Evolutionary conservation across 1,140 invertebrate genomes (phyloP).

Genomic region (Drosophila micromelanica): DNA sequence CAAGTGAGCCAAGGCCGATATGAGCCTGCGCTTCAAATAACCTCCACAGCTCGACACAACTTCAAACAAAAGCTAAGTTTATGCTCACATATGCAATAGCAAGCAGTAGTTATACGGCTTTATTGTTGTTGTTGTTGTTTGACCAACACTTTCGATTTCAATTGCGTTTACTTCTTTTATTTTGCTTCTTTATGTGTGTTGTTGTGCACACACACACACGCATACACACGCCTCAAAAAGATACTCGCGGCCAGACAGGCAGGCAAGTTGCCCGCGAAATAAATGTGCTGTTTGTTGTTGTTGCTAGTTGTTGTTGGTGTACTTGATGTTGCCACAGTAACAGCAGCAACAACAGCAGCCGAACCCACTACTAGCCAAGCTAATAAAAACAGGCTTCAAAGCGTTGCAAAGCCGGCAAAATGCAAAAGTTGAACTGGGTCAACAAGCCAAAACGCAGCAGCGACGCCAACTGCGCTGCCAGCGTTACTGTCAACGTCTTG

Average conservation of each 20-base stretch:
- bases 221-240: slow-evolving; percentile 22
- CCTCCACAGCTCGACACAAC: slow-evolving; percentile 19
- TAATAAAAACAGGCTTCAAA: slow-evolving; percentile 78
- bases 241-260: slow-evolving; percentile 9
- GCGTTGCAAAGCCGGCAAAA: slow-evolving; percentile 74
- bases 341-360: slow-evolving; percentile 29
- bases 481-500: slow-evolving; percentile 15
- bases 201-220: slow-evolving; percentile 24
- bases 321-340: slow-evolving; percentile 24
- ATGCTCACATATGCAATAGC: slow-evolving; percentile 36
- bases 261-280: slow-evolving; percentile 66
- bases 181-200: slow-evolving; percentile 25
- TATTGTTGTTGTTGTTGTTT: slow-evolving; percentile 24
- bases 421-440: slow-evolving; percentile 84
- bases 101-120: slow-evolving; percentile 16
- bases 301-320: slow-evolving; percentile 5
- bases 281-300: slow-evolving; percentile 47
- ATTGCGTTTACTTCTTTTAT: slow-evolving; percentile 69
- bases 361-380: slow-evolving; percentile 61
- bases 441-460: slow-evolving; percentile 79
- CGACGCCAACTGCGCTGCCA: slow-evolving; percentile 30
- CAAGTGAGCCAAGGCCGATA: slow-evolving; percentile 49
- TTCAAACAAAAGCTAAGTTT: slow-evolving; percentile 24
- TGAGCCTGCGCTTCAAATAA: slow-evolving; percentile 39
- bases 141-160: slow-evolving; percentile 77